Evolutionary conservation across 64 coral and sea anemone genomes (phyloP).

Genomic region (Montipora capricornis): DNA sequence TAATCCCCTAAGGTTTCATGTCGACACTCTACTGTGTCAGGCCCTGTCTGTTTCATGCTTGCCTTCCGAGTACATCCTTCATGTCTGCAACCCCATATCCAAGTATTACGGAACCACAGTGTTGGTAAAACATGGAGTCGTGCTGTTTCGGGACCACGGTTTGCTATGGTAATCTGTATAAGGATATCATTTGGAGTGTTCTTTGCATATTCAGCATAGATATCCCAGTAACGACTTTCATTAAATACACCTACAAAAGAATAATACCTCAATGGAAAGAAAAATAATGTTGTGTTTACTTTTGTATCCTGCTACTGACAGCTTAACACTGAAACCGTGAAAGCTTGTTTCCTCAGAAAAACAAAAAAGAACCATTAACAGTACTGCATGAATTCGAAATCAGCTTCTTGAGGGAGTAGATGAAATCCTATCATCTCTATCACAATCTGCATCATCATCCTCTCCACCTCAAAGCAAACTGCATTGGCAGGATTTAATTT

Average conservation of each 20-base stretch:
- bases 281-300: not conserved
- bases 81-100: slow-evolving; percentile 98
- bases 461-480: no score
- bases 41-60: slow-evolving; percentile 68
- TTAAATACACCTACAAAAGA: slow-evolving; percentile 78
- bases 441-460: no score
- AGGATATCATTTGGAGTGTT: slow-evolving; percentile 95
- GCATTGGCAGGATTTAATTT: no score
- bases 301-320: no score
- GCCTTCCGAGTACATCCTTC: slow-evolving; percentile 95
- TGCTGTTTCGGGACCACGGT: slow-evolving; percentile 87
- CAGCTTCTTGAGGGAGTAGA: no score
- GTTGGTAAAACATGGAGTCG: slow-evolving; percentile 90
- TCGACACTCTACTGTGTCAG: slow-evolving; percentile 60
- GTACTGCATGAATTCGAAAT: no score
- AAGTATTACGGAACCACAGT: slow-evolving; percentile 97
- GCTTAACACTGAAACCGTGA: no score
- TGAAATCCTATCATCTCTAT: no score
- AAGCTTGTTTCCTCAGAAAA: no score
- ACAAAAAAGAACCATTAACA: no score
- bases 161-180: slow-evolving; percentile 90
- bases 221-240: slow-evolving; percentile 90
- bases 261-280: not conserved
- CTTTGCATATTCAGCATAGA: slow-evolving; percentile 95
- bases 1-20: slow-evolving; percentile 94